Evolutionary conservation across 2,113 vertebrate genomes (phyloP).

Genomic region (Halichoerus grypus): DNA sequence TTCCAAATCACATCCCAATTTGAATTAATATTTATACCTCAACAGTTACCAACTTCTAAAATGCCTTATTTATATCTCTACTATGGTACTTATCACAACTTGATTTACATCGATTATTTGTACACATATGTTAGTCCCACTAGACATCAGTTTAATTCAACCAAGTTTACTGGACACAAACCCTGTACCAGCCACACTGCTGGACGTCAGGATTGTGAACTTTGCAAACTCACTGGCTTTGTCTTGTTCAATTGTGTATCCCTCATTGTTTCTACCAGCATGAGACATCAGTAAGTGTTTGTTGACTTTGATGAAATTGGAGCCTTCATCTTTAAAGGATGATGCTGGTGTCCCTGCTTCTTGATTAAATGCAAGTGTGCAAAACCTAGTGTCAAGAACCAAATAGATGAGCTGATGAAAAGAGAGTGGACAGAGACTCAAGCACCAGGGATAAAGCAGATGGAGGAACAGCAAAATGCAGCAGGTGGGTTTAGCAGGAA

Average conservation of each 20-base stretch:
- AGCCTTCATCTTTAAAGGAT: not conserved
- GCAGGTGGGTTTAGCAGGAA: not conserved
- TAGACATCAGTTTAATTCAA: not conserved
- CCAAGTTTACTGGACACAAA: not conserved
- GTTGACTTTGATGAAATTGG: not conserved
- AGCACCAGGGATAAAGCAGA: not conserved
- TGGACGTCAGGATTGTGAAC: not conserved
- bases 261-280: not conserved
- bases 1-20: conserved; percentile 30
- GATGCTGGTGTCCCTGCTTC: not conserved
- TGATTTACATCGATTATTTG: not conserved
- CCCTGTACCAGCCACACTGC: not conserved
- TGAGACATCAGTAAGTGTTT: not conserved
- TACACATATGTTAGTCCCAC: not conserved
- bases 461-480: not conserved
- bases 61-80: not conserved
- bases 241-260: not conserved
- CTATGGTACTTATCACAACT: not conserved
- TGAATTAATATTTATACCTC: conserved; percentile 30
- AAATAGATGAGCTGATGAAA: not conserved
- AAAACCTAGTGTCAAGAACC: not conserved
- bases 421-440: not conserved
- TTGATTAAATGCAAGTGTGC: not conserved
- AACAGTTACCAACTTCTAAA: not conserved
- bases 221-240: not conserved